phyloP scores from a whole-genome alignment of 2,888 invertebrate species.

The Capitulum mitella region DNA sequence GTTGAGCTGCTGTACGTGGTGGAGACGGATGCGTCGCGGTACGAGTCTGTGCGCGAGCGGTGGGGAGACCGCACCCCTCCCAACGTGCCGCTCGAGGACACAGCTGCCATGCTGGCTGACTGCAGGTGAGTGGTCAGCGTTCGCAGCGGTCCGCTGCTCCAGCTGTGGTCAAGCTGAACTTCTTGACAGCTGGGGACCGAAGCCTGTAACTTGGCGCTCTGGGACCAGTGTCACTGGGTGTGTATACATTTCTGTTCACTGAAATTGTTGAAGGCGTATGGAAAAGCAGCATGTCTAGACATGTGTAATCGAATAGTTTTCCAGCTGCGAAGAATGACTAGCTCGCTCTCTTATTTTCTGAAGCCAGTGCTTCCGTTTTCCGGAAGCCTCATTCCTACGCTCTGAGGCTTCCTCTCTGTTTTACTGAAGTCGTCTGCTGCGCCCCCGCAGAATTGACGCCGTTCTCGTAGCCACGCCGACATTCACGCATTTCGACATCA shows the following conservation, averaged over 20 bases:
- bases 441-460: conserved; percentile 46
- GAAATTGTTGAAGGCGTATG: background rate
- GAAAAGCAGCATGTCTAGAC: no score
- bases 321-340: background rate
- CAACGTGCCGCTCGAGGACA: conserved; percentile 48
- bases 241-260: background rate
- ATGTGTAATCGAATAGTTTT: background rate
- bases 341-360: background rate
- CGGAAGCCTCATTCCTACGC: background rate
- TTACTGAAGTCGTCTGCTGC: background rate
- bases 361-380: background rate
- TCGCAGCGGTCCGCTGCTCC: background rate
- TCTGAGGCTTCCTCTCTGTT: background rate
- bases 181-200: background rate
- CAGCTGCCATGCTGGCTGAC: conserved; percentile 50
- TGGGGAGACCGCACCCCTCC: conserved; percentile 47
- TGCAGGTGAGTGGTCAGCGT: conserved; percentile 45
- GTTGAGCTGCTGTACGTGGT: conserved; percentile 52
- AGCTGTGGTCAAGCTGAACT: background rate
- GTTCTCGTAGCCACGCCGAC: conserved; percentile 56
- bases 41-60: conserved; percentile 47
- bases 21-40: conserved; percentile 49
- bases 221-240: background rate
- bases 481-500: conserved; percentile 53
- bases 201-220: background rate